Percentiles rank a stretch among this genome's conserved stretches.
Evolutionary conservation across 2,113 vertebrate species (phyloP).

Genomic region (Puma concolor): DNA sequence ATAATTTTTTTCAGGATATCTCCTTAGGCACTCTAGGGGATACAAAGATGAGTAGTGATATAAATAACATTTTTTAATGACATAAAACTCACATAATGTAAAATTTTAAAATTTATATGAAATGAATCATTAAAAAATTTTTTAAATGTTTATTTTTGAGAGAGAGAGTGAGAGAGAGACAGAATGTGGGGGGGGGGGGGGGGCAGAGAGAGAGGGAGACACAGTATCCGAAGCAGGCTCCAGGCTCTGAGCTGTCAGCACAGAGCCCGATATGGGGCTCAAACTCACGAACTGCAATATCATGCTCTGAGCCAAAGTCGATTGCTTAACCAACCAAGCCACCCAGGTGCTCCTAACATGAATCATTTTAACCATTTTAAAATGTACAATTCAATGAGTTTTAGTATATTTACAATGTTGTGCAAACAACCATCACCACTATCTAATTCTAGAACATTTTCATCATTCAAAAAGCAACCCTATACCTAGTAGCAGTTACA

Average conservation of each 20-base stretch:
- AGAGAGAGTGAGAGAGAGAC: too few species aligned
- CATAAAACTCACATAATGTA: not conserved
- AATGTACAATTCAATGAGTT: not conserved
- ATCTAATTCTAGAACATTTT: conserved; percentile 18
- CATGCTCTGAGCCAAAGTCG: too few species aligned
- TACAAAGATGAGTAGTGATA: not conserved
- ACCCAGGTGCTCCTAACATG: not conserved
- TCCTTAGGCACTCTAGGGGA: not conserved
- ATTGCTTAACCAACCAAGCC: too few species aligned
- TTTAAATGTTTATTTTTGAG: too few species aligned
- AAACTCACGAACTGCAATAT: too few species aligned
- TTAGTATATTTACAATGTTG: not conserved
- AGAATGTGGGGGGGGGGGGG: too few species aligned
- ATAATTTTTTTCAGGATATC: not conserved
- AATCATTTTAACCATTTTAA: conserved; percentile 9
- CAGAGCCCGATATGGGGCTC: too few species aligned
- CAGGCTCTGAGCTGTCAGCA: too few species aligned
- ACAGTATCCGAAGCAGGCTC: too few species aligned
- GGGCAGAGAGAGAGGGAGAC: too few species aligned
- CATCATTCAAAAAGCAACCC: not conserved
- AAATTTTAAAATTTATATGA: not conserved
- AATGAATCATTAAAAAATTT: not conserved
- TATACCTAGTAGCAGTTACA: not conserved
- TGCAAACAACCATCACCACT: not conserved
- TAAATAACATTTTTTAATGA: not conserved